Evolutionary conservation across 2,888 invertebrate genomes (phyloP).

Genomic region (Schizotus pectinicornis): DNA sequence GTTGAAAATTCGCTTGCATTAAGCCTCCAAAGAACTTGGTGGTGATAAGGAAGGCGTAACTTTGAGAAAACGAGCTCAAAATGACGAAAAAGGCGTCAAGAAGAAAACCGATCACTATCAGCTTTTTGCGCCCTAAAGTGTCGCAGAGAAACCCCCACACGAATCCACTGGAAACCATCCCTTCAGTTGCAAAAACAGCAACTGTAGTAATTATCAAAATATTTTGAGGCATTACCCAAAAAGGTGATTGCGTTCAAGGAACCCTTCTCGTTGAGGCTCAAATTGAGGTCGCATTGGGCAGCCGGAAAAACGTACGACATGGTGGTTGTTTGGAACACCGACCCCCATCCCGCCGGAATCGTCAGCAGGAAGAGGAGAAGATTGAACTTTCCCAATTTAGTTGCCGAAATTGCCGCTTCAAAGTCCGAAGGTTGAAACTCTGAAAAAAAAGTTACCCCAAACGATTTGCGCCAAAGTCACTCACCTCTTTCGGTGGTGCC

Average conservation of each 20-base stretch:
- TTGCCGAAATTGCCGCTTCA: conserved; percentile 72
- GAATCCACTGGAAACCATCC: conserved; percentile 76
- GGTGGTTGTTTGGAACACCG: conserved; percentile 72
- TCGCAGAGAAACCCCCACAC: conserved; percentile 79
- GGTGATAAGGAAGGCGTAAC: conserved; percentile 67
- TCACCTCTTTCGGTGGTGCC: not conserved
- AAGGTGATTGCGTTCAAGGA: conserved; percentile 72
- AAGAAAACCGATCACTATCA: conserved; percentile 70
- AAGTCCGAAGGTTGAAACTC: conserved; percentile 62
- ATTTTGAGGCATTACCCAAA: conserved; percentile 60
- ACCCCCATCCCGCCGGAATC: conserved; percentile 68
- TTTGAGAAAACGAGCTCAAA: conserved; percentile 67
- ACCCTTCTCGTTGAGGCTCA: conserved; percentile 72
- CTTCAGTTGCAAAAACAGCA: conserved; percentile 55
- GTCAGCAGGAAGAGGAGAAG: conserved; percentile 65
- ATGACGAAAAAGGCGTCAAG: conserved; percentile 68
- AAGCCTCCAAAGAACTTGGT: conserved; percentile 74
- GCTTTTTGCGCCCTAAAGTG: conserved; percentile 69
- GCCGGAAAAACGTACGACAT: conserved; percentile 74
- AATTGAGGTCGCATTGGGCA: conserved; percentile 73
- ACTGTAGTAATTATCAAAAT: conserved; percentile 14
- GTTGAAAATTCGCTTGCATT: conserved; percentile 63
- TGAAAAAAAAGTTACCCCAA: no score
- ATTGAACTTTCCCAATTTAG: conserved; percentile 75
- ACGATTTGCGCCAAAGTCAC: no score